Percentiles rank a stretch among this genome's conserved stretches.
Conservation (phyloP, 1,140 invertebrate genomes). For the Dendroctonus valens region DNA sequence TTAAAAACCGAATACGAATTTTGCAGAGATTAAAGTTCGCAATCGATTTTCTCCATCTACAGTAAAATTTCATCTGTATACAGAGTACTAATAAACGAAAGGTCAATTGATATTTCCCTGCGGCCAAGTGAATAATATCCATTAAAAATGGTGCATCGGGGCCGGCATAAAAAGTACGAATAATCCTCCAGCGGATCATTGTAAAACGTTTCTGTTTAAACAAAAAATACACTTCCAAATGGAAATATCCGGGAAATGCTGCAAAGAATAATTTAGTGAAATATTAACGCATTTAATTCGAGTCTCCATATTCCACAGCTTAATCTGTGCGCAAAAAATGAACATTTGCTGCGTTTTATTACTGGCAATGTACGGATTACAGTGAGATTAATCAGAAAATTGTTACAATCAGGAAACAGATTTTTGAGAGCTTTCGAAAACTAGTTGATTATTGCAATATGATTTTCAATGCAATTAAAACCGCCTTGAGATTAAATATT, state of each 20-base stretch:
- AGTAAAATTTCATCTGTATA: too few relatives aligned
- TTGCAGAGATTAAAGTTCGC: too few relatives aligned
- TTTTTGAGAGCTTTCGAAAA: background rate
- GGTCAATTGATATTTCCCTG: background rate
- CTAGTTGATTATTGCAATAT: background rate
- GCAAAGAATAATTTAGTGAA: conserved; percentile 13
- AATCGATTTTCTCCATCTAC: too few relatives aligned
- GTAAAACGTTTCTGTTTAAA: background rate
- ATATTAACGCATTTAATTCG: conserved; percentile 14
- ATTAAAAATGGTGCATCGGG: background rate
- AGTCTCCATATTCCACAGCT: conserved; percentile 1
- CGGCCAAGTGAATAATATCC: background rate
- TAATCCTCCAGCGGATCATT: conserved; percentile 4
- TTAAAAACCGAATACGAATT: too few relatives aligned
- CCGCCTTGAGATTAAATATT: too few relatives aligned
- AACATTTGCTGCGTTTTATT: background rate
- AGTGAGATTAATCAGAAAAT: background rate
- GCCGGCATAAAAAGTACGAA: conserved; percentile 4
- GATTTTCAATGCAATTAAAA: too few relatives aligned
- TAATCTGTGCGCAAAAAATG: conserved; percentile 9
- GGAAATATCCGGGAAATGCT: conserved; percentile 7
- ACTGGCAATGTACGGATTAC: background rate
- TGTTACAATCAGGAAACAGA: background rate
- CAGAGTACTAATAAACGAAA: too few relatives aligned
- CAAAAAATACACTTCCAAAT: background rate